Conservation (phyloP, 2,797 vertebrate species). For the Cacajao melanocephalus region DNA sequence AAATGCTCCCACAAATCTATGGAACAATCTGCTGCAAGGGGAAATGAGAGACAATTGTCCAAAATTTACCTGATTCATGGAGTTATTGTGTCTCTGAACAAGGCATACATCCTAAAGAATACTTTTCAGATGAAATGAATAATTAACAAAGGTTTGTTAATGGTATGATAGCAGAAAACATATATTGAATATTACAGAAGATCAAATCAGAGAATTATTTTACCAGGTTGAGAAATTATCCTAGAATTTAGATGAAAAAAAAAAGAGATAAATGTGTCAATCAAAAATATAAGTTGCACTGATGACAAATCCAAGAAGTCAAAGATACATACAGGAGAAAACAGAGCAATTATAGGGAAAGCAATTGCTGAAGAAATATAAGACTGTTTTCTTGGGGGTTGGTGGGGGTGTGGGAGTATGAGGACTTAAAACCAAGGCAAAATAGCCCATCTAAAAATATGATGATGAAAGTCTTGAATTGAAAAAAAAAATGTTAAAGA, state of each 20-base stretch:
- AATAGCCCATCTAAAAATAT: neutral
- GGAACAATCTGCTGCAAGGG: neutral
- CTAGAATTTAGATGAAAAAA: neutral
- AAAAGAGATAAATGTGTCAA: neutral
- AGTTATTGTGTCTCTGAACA: neutral
- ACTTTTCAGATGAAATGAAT: neutral
- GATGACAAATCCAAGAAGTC: neutral
- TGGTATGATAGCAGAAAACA: neutral
- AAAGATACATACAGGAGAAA: neutral
- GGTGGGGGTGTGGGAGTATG: too few relatives aligned
- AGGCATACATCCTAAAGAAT: neutral
- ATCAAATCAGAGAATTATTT: neutral
- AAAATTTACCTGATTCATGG: neutral
- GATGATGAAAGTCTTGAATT: neutral
- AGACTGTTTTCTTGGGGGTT: neutral
- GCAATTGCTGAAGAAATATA: neutral
- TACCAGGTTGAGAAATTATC: neutral
- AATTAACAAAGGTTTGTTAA: neutral
- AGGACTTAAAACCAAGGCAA: neutral
- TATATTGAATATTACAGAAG: neutral
- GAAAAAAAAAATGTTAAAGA: neutral
- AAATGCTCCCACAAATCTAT: neutral
- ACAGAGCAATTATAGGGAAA: neutral
- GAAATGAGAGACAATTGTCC: neutral
- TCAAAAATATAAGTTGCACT: neutral